These are phyloP conservation scores for Paelopatides confundens DNA, from an alignment of 53 echinoderm and acorn worm genomes.

Conservation along the genomic window DNA sequence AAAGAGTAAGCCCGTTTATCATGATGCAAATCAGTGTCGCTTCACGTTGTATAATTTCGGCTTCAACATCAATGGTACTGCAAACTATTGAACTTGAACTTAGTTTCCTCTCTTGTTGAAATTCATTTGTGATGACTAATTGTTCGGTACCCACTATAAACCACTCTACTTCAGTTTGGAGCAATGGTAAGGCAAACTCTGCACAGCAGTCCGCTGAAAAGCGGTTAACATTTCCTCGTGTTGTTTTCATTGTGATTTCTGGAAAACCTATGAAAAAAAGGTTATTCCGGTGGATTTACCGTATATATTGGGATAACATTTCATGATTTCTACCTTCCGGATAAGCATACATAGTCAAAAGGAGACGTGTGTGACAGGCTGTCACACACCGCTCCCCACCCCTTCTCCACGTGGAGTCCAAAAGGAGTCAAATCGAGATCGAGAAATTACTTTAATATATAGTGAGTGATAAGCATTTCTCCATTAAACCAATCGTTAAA, in stretches of 20 bases:
- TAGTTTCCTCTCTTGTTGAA: not conserved
- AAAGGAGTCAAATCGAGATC: no score
- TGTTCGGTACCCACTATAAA: not conserved
- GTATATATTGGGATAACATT: no score
- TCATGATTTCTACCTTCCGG: no score
- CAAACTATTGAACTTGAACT: not conserved
- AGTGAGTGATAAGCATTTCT: no score
- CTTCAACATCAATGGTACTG: not conserved
- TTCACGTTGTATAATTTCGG: not conserved
- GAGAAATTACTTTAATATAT: no score
- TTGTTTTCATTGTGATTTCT: not conserved
- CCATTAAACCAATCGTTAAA: no score
- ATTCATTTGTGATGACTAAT: not conserved
- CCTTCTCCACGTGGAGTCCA: no score
- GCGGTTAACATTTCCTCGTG: not conserved
- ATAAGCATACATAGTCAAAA: no score
- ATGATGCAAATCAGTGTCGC: not conserved
- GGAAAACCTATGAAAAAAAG: not conserved
- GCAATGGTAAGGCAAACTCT: not conserved
- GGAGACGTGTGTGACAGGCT: no score
- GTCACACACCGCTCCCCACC: no score
- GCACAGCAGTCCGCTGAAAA: not conserved
- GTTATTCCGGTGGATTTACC: no score
- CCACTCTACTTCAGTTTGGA: not conserved
- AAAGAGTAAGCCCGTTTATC: not conserved